Evolutionary conservation across 2,113 vertebrate genomes (phyloP), one percentile per base, ranked within the genome.

Genomic region (Sturnus vulgaris): DNA sequence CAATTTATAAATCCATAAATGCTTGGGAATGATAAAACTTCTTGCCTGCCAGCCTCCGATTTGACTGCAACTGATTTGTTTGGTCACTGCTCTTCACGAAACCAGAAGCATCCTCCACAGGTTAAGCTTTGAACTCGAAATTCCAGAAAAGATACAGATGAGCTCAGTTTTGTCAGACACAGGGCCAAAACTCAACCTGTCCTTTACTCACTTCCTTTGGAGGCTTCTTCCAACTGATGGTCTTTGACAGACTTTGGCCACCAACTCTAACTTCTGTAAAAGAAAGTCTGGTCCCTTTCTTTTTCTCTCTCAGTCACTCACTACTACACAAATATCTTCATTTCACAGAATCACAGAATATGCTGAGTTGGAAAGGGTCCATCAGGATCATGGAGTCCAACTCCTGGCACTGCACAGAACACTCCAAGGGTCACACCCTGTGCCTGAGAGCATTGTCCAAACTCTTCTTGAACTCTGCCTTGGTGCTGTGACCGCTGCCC

Each of bases 401-500:
- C 11, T 69, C 47, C 25, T 9, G 10, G 18, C 30, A 15, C 0
- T 40, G 25, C 17, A 56, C 22, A 69, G 31, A 3, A 13, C 47
- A 69, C 15, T 4, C 30, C 55, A 76, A 35, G 21, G 1, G 8
- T 35, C 55, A 55, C 35, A 9, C 5, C 31, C 5, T 1, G 40
- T 56, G 18, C 31, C 64, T 44, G 15, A 90, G 9, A 49, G 0
- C 0, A 0, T 20, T 76, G 35, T 69, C 21, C 35, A 33, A 56
- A 20, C 0, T 0, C 18, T 55, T 15, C 47, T 27, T 25, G n/a
- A 70, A 0, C 21, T 64, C 25, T 56, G 2, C 8, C 7, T 60
- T 33, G 25, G 10, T 49, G 40, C 49, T 49, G 35, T 63, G 56
- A 33, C 12, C 63, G 28, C 40, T 42, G 17, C 27, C 56, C 49